These are phyloP conservation scores for Rhipidura dahli DNA, from an alignment of 2,113 vertebrate species.

Conservation along the genomic window DNA sequence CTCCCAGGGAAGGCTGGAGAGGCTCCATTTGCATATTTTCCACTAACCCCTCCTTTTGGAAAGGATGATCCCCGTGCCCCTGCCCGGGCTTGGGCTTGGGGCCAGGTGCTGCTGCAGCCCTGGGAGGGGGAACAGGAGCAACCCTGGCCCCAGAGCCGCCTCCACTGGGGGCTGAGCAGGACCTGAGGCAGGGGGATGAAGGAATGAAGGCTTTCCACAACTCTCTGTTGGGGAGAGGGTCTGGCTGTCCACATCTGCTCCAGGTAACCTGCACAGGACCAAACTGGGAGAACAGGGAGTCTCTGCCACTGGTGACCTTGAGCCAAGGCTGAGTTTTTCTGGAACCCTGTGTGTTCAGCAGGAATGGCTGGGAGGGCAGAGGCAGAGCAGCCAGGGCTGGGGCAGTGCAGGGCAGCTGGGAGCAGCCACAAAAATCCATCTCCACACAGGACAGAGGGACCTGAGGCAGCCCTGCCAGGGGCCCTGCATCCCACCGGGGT, in stretches of 20 bases:
- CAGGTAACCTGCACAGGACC: neutral
- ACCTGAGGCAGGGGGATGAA: too few species aligned
- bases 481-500: neutral
- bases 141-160: neutral
- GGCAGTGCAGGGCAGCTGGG: neutral
- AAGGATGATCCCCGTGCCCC: neutral
- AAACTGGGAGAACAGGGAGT: rapidly evolving
- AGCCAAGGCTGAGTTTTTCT: neutral
- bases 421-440: neutral
- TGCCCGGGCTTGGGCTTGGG: rapidly evolving
- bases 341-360: too few species aligned
- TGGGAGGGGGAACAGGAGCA: neutral
- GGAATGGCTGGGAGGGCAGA: neutral
- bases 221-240: neutral
- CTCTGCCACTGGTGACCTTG: neutral
- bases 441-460: neutral
- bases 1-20: neutral
- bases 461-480: neutral
- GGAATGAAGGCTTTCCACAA: rapidly evolving
- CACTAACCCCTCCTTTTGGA: neutral
- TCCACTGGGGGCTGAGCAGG: rapidly evolving
- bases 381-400: neutral
- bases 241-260: rapidly evolving
- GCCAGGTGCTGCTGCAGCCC: neutral
- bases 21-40: neutral